phyloP scores from a whole-genome alignment of 2,888 invertebrate species.

The Xestobium rufovillosum region DNA sequence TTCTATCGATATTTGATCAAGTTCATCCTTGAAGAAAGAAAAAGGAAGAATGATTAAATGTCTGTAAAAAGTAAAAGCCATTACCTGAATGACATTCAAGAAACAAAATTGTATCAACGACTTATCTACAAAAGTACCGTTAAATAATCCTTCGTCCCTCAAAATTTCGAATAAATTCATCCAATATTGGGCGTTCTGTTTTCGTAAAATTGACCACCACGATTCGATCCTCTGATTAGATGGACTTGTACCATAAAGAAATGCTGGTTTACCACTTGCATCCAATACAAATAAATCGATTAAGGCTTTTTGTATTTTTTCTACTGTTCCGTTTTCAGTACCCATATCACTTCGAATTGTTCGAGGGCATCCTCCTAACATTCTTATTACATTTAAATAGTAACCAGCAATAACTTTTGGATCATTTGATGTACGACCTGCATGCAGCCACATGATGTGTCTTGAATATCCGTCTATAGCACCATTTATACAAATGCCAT shows the following conservation, averaged over 20 bases:
- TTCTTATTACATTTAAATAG: constrained; percentile 15
- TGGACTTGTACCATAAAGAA: constrained; percentile 5
- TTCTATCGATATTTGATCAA: too few species aligned
- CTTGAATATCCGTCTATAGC: constrained; percentile 19
- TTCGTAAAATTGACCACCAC: constrained; percentile 13
- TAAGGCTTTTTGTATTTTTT: constrained; percentile 15
- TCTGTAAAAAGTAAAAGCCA: too few species aligned
- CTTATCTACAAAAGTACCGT: too few species aligned
- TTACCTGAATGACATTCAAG: too few species aligned
- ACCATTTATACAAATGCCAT: too few species aligned
- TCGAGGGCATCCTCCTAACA: constrained; percentile 13
- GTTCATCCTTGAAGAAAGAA: too few species aligned
- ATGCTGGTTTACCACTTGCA: constrained; percentile 4
- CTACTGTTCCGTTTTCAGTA: constrained; percentile 19
- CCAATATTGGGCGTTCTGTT: constrained; percentile 13
- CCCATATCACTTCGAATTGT: constrained; percentile 20
- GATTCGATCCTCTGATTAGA: constrained; percentile 14
- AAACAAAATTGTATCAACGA: too few species aligned
- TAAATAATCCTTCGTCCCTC: too few species aligned
- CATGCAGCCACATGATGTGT: constrained; percentile 18
- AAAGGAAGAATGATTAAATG: too few species aligned
- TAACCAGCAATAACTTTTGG: constrained; percentile 18
- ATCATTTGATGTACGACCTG: constrained; percentile 15
- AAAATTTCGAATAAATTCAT: too few species aligned
- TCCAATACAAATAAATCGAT: constrained; percentile 1